Base-by-base conservation (phyloP, 2,797 vertebrate species). In the Sebastes vulpes region DNA sequence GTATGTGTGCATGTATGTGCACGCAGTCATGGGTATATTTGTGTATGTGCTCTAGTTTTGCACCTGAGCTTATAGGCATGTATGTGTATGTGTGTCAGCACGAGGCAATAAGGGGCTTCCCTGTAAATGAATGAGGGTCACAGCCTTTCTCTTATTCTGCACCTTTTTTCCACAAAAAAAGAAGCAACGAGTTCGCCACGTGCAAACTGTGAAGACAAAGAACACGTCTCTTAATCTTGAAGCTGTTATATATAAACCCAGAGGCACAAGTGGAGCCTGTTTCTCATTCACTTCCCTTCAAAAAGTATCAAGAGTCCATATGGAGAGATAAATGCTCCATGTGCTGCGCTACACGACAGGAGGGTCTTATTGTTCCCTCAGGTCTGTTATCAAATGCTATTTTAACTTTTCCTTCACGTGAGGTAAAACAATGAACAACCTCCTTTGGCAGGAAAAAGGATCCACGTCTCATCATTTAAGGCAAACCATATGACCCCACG, bases 321-420 rank as follows among this genome's bases (percentile, higher is more conserved):
- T 70, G 72, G 71, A 76, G 63, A 75, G 59, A 86, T 58, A 83
- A 80, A 72, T 35, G 76, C 18, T 65, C 38, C 65, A 23, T 50
- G 68, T 83, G 75, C 48, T 29, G 70, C 5, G 54, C 12, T 7
- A 2, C 32, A 59, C 73, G 31, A 73, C 77, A 68, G 76, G 65
- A 87, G 59, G 68, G 48, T 64, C 71, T 88, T 63, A 85, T 65
- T 76, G 79, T 90, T 86, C 83, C 67, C 65, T 54, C 61, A 20
- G 68, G 81, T 84, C 71, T 29, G 35, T 88, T 88, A 88, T 82
- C 69, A 75, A 85, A 77, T 67, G 78, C 84, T 94, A 93, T 94
- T 92, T 93, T 81, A 82, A 83, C 77, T 56, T 83, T 91, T 94
- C 86, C 89, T 85, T 89, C 74, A 63, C 72, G 21, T 60, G 38